Percentiles rank a stretch among this genome's conserved stretches.
Evolutionary conservation across 2,113 vertebrate genomes (phyloP).

Genomic region (Mesoclemmys tuberculata): DNA sequence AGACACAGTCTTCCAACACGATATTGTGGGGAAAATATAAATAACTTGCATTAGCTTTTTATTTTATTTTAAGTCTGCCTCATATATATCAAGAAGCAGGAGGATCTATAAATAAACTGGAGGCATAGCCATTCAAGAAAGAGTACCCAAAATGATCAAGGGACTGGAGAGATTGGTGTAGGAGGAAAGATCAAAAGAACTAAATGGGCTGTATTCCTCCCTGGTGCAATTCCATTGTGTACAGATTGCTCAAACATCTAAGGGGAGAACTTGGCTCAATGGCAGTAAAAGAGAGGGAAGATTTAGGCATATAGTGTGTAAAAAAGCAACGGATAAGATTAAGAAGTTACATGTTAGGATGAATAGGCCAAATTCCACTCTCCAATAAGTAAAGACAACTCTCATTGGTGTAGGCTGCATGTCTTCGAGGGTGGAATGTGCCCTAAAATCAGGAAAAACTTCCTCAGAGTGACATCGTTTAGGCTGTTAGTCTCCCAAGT

Average conservation of each 20-base stretch:
- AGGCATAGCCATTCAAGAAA: neutral
- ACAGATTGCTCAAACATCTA: neutral
- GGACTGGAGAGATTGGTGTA: neutral
- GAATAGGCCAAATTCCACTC: neutral
- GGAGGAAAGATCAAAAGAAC: constrained; percentile 2
- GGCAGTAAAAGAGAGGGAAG: neutral
- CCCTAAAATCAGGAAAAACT: neutral
- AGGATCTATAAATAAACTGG: neutral
- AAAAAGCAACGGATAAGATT: neutral
- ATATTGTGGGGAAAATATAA: neutral
- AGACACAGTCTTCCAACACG: neutral
- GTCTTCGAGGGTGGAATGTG: constrained; percentile 2
- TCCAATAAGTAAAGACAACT: constrained; percentile 3
- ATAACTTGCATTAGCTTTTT: neutral
- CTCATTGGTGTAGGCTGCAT: neutral
- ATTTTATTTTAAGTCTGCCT: neutral
- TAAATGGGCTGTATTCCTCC: neutral
- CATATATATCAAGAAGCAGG: constrained; percentile 11
- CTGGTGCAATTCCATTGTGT: constrained; percentile 13
- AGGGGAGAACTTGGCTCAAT: constrained; percentile 13
- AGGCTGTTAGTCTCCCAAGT: neutral
- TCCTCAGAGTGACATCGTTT: neutral
- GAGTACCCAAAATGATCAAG: neutral
- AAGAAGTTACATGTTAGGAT: neutral
- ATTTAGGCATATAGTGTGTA: neutral